These are phyloP conservation scores for Polyploca ridens DNA, from an alignment of 2,888 invertebrate species.

Conservation along the genomic window DNA sequence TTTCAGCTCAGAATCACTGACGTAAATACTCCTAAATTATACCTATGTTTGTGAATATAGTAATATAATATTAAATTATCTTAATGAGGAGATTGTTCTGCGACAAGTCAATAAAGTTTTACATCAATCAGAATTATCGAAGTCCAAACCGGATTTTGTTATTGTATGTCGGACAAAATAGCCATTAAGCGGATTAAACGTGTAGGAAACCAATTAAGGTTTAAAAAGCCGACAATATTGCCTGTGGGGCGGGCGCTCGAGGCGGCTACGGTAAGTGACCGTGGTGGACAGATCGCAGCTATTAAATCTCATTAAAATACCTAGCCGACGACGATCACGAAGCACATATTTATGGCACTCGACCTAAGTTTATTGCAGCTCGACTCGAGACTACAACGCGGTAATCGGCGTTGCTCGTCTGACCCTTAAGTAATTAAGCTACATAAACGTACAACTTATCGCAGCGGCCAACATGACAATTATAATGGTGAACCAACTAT, in stretches of 20 bases:
- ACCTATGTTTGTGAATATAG: too few species aligned
- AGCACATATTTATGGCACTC: slow-evolving; percentile 67
- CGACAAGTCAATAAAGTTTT: slow-evolving; percentile 55
- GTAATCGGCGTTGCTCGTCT: slow-evolving; percentile 66
- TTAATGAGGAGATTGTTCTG: slow-evolving; percentile 48
- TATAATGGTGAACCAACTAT: slow-evolving; percentile 21
- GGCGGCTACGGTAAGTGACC: slow-evolving; percentile 24
- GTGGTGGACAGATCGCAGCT: slow-evolving; percentile 50
- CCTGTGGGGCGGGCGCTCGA: slow-evolving; percentile 49
- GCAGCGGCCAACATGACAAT: slow-evolving; percentile 44
- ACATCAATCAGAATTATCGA: slow-evolving; percentile 64
- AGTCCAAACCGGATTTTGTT: slow-evolving; percentile 60
- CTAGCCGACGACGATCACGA: slow-evolving; percentile 69
- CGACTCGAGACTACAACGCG: slow-evolving; percentile 61
- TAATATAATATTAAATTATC: slow-evolving; percentile 33
- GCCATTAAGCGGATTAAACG: slow-evolving; percentile 72
- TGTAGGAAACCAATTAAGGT: slow-evolving; percentile 76
- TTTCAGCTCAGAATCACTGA: slow-evolving; percentile 32
- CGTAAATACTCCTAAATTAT: slow-evolving; percentile 18
- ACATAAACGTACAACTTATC: slow-evolving; percentile 69
- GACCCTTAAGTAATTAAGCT: slow-evolving; percentile 71
- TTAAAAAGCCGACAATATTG: slow-evolving; percentile 67
- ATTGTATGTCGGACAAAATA: slow-evolving; percentile 64
- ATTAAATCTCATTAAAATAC: slow-evolving; percentile 79
- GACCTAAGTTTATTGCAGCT: slow-evolving; percentile 64